Conservation (phyloP, 2,113 vertebrate genomes). For the Mustelus asterias region DNA sequence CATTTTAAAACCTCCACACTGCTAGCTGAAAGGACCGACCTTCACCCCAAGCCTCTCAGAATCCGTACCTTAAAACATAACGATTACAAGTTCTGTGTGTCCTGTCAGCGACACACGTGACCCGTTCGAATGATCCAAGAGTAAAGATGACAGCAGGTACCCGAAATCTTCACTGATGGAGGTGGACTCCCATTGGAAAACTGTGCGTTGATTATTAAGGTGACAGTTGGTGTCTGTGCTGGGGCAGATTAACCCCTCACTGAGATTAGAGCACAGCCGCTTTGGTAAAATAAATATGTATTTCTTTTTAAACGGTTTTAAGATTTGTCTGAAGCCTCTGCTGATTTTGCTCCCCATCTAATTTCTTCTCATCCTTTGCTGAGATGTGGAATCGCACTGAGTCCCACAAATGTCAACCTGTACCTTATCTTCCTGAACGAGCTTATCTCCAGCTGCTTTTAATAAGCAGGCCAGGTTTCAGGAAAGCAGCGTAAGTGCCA, state of each 20-base stretch:
- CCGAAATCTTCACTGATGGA: not conserved
- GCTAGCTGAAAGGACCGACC: not conserved
- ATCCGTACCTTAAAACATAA: not conserved
- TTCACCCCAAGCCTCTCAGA: not conserved
- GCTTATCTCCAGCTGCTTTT: not conserved
- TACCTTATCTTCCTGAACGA: not conserved
- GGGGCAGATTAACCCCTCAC: not conserved
- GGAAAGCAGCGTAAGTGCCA: not conserved
- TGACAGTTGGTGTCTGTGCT: not conserved
- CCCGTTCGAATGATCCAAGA: not conserved
- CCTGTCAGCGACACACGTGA: not conserved
- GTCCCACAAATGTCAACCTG: not conserved
- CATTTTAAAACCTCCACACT: not conserved
- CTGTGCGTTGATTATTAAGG: not conserved
- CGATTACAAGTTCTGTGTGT: not conserved
- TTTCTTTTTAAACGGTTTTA: not conserved
- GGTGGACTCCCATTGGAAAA: not conserved
- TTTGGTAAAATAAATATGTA: not conserved
- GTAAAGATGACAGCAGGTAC: not conserved
- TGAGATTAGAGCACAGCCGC: not conserved
- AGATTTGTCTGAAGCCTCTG: not conserved
- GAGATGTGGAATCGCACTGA: not conserved
- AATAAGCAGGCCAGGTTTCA: not conserved
- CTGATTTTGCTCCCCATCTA: not conserved
- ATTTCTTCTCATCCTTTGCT: not conserved